A percentile compares a stretch with the other conserved stretches of the same genome.
Evolutionary conservation across 2,113 vertebrate genomes (phyloP).

Genomic region (Saiga tatarica): DNA sequence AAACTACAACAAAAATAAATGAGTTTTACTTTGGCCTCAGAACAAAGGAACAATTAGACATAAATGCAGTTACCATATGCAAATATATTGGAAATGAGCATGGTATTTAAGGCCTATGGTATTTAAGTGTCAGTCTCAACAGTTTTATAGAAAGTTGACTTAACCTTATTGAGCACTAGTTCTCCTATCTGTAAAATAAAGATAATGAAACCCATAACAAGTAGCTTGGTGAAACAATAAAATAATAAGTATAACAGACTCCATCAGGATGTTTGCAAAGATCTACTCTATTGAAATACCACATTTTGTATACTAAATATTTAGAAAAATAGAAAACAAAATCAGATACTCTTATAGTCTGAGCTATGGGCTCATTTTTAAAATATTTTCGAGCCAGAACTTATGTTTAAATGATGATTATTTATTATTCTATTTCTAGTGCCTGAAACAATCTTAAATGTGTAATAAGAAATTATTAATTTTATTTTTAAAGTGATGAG

Average conservation of each 20-base stretch:
- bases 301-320: background rate
- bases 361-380: background rate
- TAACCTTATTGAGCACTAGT: background rate
- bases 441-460: background rate
- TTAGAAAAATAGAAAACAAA: background rate
- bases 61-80: background rate
- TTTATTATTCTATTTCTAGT: background rate
- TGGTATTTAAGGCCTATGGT: background rate
- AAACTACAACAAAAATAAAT: background rate
- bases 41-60: background rate
- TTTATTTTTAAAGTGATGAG: conserved; percentile 40
- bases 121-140: background rate
- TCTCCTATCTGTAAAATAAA: conserved; percentile 9
- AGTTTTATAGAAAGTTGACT: background rate
- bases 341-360: background rate
- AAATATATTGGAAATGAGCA: background rate
- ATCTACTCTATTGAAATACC: background rate
- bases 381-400: background rate
- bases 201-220: background rate
- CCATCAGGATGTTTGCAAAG: background rate
- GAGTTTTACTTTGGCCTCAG: background rate
- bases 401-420: background rate
- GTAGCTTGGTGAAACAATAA: background rate
- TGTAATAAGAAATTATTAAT: background rate
- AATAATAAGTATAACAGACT: background rate